These are phyloP conservation scores for Mechanitis messenoides DNA, from an alignment of 2,888 invertebrate genomes.

Conservation along the genomic window DNA sequence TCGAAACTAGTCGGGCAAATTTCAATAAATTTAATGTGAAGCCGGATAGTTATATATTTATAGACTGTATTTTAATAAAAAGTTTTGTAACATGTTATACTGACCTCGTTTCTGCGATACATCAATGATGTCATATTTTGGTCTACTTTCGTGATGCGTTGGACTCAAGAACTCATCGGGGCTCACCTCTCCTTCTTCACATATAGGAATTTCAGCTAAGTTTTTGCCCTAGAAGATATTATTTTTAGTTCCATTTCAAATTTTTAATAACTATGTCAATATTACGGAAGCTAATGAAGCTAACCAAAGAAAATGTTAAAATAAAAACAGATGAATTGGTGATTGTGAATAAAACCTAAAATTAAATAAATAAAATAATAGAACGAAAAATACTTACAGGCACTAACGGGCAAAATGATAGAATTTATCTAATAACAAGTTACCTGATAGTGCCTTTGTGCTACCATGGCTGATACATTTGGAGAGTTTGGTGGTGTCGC, in stretches of 20 bases:
- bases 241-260: conserved; percentile 12
- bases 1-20: no score
- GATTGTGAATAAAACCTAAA: conserved; percentile 6
- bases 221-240: conserved; percentile 68
- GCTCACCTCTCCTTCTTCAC: conserved; percentile 79
- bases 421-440: conserved; percentile 44
- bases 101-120: conserved; percentile 79
- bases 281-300: conserved; percentile 25
- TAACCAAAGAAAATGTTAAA: conserved; percentile 3
- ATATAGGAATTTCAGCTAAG: conserved; percentile 79
- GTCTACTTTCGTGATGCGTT: conserved; percentile 54
- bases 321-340: conserved; percentile 11
- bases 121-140: conserved; percentile 69
- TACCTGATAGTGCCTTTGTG: conserved; percentile 78
- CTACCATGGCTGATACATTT: conserved; percentile 80
- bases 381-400: conserved; percentile 69
- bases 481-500: conserved; percentile 85
- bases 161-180: conserved; percentile 78
- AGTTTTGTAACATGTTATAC: conserved; percentile 5
- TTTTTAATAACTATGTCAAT: background rate
- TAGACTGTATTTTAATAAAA: background rate
- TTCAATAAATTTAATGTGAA: no score
- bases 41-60: no score
- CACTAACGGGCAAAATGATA: conserved; percentile 61
- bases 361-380: conserved; percentile 39